Base-by-base conservation (phyloP, 2,888 invertebrate genomes). In the Fragum sueziense region DNA sequence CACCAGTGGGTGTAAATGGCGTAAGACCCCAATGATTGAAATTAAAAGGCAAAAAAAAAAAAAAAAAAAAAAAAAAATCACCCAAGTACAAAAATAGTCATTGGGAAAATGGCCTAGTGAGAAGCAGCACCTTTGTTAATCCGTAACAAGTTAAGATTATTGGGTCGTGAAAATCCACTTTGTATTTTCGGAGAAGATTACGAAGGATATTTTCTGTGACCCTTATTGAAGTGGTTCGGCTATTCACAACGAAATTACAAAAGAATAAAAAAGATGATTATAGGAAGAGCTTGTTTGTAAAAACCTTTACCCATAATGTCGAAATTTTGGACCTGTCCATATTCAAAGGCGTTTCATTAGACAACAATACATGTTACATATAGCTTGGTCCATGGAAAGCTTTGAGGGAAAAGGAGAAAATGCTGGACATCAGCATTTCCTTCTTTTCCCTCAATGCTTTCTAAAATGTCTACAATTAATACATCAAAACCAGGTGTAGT, bases 131-230 rank as follows among this genome's bases (percentile, higher is more conserved):
- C 37, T 34, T 62, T 62, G 65, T 25, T 41, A 65, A 65, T 65
- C 65, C 65, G 25, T 41, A 25, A 37, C 65, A 65, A 57, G 65
- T 65, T 65, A 17, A 65, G 22, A 65, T 65, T 65, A 65, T 34
- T 65, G 65, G 41, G 41, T 22, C 65, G 65, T 65, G 27, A 65
- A 65, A n/a, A 65, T 65, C 65, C 65, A 27, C 65, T 65, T 65
- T 65, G 65, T 65, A 34, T 41, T 65, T 11, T 14, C 22, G 9
- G 14, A 65, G 25, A 22, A 65, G 65, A 65, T 65, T 65, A 65
- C 65, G 41, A 41, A 22, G 29, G 65, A 65, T 65, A 65, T 65
- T 65, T 27, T 41, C 65, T 41, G 22, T 57, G 37, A 41, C 37
- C 65, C 27, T 7, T 34, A 65, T 65, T 65, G 25, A 41, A 65